Conservation (phyloP, 2,888 invertebrate species). For the Cryptocephalus moraei region DNA sequence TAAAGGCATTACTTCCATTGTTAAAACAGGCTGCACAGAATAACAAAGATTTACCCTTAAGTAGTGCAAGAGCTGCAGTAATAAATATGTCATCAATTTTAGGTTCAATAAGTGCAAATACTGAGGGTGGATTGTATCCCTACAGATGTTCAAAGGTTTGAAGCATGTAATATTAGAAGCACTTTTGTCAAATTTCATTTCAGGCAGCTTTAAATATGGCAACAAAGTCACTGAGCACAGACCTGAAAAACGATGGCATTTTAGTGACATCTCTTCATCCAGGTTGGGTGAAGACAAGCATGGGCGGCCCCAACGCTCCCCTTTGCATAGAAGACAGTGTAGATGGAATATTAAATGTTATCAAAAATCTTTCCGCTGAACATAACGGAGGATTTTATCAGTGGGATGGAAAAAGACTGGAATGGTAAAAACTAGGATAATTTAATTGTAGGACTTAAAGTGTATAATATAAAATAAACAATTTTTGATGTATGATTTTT, state of each 20-base stretch:
- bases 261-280: conserved; percentile 71
- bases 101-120: conserved; percentile 68
- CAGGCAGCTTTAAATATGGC: conserved; percentile 80
- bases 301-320: conserved; percentile 77
- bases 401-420: conserved; percentile 61
- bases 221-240: conserved; percentile 73
- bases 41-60: conserved; percentile 45
- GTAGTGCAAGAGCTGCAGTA: conserved; percentile 57
- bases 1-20: conserved; percentile 60
- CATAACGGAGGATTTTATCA: conserved; percentile 72
- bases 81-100: conserved; percentile 76
- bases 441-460: too few relatives aligned
- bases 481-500: too few relatives aligned
- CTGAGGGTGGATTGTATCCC: conserved; percentile 69
- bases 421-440: conserved; percentile 48
- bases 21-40: conserved; percentile 56
- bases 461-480: too few relatives aligned
- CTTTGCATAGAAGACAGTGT: conserved; percentile 61
- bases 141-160: conserved; percentile 79
- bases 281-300: conserved; percentile 85
- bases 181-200: conserved; percentile 13
- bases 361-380: conserved; percentile 49
- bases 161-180: not conserved
- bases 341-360: conserved; percentile 52
- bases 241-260: conserved; percentile 65